Percentiles rank a stretch among this genome's conserved stretches.
Evolutionary conservation across 2,113 vertebrate species (phyloP).

Genomic region (Diadophis punctatus): DNA sequence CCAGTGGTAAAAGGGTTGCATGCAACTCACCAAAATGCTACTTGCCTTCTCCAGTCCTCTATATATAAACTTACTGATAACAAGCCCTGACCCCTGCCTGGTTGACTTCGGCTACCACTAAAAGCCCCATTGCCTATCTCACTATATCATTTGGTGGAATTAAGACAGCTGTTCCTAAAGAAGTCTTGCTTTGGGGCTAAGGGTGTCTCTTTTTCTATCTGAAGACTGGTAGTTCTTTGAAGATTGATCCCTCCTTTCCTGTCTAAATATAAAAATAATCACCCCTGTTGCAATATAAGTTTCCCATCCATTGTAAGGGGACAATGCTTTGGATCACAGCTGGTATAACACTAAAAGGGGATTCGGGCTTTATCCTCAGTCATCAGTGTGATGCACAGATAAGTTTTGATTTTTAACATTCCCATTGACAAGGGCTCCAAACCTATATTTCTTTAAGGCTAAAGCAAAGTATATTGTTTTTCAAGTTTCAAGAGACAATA

Average conservation of each 20-base stretch:
- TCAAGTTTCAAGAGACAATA: slow-evolving; percentile 7
- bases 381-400: not conserved
- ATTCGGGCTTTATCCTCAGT: not conserved
- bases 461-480: not conserved
- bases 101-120: not conserved
- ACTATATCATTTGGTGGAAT: not conserved
- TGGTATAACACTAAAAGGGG: not conserved
- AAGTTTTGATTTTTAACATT: not conserved
- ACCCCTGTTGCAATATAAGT: not conserved
- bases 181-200: not conserved
- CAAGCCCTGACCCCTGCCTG: not conserved
- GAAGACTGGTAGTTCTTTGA: not conserved
- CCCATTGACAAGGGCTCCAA: not conserved
- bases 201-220: not conserved
- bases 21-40: not conserved
- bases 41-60: not conserved
- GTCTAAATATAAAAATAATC: not conserved
- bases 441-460: not conserved
- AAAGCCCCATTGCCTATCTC: not conserved
- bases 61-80: not conserved
- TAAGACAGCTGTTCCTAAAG: not conserved
- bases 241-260: not conserved
- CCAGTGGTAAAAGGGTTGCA: not conserved
- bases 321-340: not conserved
- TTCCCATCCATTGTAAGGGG: not conserved